These are phyloP conservation scores for Eupithecia tripunctaria DNA, from an alignment of 2,888 invertebrate genomes.

Conservation along the genomic window DNA sequence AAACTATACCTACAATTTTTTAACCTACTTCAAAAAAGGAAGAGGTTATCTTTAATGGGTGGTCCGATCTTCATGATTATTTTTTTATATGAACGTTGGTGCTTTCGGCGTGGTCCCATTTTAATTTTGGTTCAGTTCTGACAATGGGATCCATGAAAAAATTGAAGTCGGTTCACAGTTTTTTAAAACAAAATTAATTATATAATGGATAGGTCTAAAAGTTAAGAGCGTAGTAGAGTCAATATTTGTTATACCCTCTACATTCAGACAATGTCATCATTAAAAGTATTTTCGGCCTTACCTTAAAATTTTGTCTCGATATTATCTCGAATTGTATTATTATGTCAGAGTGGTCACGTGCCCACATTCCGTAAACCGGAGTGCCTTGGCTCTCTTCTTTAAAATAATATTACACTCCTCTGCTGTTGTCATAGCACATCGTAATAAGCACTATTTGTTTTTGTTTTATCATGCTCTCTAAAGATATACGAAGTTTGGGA, in stretches of 20 bases:
- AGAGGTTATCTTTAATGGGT: too few relatives aligned
- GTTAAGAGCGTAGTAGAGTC: background rate
- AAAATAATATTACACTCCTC: slow-evolving; percentile 50
- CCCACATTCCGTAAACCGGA: slow-evolving; percentile 58
- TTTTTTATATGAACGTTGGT: too few relatives aligned
- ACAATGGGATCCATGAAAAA: too few relatives aligned
- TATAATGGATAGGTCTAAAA: background rate
- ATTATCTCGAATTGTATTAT: slow-evolving; percentile 12
- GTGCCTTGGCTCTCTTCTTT: slow-evolving; percentile 67
- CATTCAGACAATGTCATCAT: background rate
- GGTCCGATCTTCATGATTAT: too few relatives aligned
- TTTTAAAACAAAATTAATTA: too few relatives aligned
- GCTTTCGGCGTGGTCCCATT: too few relatives aligned
- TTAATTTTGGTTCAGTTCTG: too few relatives aligned
- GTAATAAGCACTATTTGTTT: background rate
- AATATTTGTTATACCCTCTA: background rate
- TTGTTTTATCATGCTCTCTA: background rate
- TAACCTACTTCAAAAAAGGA: too few relatives aligned
- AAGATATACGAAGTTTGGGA: background rate
- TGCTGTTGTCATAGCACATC: slow-evolving; percentile 25
- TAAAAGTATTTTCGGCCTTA: background rate
- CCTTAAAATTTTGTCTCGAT: slow-evolving; percentile 1
- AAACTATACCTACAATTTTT: too few relatives aligned
- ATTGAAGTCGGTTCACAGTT: too few relatives aligned
- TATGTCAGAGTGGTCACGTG: slow-evolving; percentile 45